Base-by-base conservation (phyloP, 2,113 vertebrate genomes). In the Gadus chalcogrammus region DNA sequence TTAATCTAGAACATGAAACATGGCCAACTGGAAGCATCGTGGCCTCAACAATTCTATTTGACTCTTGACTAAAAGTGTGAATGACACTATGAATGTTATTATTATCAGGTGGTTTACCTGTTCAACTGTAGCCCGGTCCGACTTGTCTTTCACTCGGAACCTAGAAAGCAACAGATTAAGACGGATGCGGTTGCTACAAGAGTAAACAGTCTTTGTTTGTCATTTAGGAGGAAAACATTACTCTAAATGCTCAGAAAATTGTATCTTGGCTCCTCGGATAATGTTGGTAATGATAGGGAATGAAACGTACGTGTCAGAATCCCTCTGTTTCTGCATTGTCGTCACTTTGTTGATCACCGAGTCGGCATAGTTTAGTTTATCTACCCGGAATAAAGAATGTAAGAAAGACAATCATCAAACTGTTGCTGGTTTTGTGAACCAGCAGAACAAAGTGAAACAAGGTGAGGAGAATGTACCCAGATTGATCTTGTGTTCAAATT, bases 101-200 rank as follows among this genome's bases (percentile, higher is more conserved):
- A 15, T 18, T 56, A 17, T 64, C n/a, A 52, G 42, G 35, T 63
- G 28, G 5, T 53, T 16, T 35, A 97, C 97, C 91, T 99, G 97
- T 73, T 99, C 96, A 5, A 99, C 95, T 0, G 97, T 99, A 70
- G 97, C 97, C 87, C 97, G 89, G 78, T 99, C 97, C 0, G 97
- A 94, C 79, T 99, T 99, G 85, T 99, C 97, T 88, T 97, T 99
- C 75, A 99, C 91, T 67, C 97, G 92, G 85, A 91, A 97, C 92
- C 97, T 98, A 87, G 7, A 17, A 73, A 27, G 20, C 48, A 73
- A 60, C 20, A 62, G 7, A 62, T 0, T 7, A 42, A 52, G 8
- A 74, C 55, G 17, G 4, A 15, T 56, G 4, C 55, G 16, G 12
- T 15, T 55, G 16, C 3, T 15, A 16, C 15, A 16, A 16, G 52